Evolutionary conservation across 2,888 invertebrate species (phyloP).

Genomic region (Adineta ricciae): DNA sequence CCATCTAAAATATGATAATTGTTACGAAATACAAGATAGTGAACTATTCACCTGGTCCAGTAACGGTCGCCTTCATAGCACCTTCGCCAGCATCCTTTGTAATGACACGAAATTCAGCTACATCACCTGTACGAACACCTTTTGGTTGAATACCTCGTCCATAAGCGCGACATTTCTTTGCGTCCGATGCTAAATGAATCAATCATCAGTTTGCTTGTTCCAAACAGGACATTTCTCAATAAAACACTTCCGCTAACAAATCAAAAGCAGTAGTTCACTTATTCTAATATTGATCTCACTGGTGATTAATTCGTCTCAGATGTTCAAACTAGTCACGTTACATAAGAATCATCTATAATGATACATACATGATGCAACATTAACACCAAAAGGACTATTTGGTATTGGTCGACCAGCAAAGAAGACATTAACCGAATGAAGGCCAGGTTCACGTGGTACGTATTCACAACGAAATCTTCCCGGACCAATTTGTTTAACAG

Average conservation of each 20-base stretch:
- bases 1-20: neutral
- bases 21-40: neutral
- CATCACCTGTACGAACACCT: conserved; percentile 70
- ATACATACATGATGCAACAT: conserved; percentile 58
- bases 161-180: conserved; percentile 67
- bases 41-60: conserved; percentile 61
- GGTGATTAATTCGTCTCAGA: neutral
- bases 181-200: conserved; percentile 55
- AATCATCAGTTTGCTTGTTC: no score
- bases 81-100: conserved; percentile 74
- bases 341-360: no score
- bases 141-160: conserved; percentile 71
- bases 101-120: conserved; percentile 68
- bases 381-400: conserved; percentile 70
- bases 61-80: conserved; percentile 63
- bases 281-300: no score
- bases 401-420: conserved; percentile 70
- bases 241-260: no score
- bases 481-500: conserved; percentile 44
- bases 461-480: conserved; percentile 73
- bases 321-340: neutral
- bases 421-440: conserved; percentile 65
- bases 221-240: no score
- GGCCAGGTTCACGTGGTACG: conserved; percentile 61
- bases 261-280: no score